Conservation (phyloP, 2,113 vertebrate species). For the Emydocephalus ijimae region DNA sequence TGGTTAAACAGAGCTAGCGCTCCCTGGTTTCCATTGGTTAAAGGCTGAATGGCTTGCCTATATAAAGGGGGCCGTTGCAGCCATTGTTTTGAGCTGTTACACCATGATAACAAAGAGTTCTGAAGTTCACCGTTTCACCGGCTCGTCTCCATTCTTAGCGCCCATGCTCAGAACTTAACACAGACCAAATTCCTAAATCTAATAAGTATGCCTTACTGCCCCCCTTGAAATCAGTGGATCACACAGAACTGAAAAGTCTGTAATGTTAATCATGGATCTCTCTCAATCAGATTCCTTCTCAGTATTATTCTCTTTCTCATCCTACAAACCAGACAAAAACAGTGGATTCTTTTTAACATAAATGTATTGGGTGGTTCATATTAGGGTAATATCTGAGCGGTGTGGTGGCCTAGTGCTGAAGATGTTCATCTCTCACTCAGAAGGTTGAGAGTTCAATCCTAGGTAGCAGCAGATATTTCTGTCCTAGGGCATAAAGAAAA, state of each 20-base stretch:
- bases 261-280: not conserved
- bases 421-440: not conserved
- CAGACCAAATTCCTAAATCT: not conserved
- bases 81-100: too few relatives aligned
- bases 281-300: not conserved
- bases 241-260: not conserved
- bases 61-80: too few relatives aligned
- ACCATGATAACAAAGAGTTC: too few relatives aligned
- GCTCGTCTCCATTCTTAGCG: too few relatives aligned
- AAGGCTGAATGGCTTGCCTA: too few relatives aligned
- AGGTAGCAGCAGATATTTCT: not conserved
- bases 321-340: not conserved
- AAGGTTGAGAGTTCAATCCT: not conserved
- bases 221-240: not conserved
- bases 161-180: too few relatives aligned
- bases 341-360: not conserved
- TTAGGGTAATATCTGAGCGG: not conserved
- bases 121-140: too few relatives aligned
- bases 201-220: not conserved
- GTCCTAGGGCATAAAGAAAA: not conserved
- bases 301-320: not conserved
- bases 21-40: too few relatives aligned
- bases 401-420: not conserved
- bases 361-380: not conserved
- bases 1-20: too few relatives aligned